phyloP scores from a whole-genome alignment of 2,113 vertebrate genomes.

The Prionailurus viverrinus region DNA sequence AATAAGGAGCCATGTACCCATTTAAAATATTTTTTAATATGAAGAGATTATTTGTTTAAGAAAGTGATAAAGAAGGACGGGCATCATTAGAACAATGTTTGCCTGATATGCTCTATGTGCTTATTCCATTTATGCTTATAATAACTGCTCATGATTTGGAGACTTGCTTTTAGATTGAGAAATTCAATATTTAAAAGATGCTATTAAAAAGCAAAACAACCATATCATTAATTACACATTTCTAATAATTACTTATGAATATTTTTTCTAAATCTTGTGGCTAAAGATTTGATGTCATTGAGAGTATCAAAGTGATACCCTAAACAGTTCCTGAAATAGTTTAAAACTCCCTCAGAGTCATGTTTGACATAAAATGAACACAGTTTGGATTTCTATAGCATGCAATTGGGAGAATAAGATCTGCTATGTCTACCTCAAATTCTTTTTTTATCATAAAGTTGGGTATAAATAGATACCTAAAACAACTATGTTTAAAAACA shows the following conservation, averaged over 20 bases:
- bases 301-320: background rate
- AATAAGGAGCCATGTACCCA: background rate
- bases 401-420: background rate
- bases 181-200: background rate
- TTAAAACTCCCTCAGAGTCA: background rate
- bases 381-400: background rate
- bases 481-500: constrained; percentile 19
- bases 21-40: background rate
- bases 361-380: background rate
- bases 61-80: background rate
- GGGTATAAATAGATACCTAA: background rate
- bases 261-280: background rate
- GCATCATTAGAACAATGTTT: background rate
- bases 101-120: background rate
- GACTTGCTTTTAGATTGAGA: background rate
- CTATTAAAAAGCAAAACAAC: background rate
- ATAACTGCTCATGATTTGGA: background rate
- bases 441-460: background rate
- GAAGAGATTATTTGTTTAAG: background rate
- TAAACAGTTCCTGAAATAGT: background rate
- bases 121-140: background rate
- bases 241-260: background rate
- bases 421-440: background rate
- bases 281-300: background rate
- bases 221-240: background rate